Percentiles rank a stretch among this genome's conserved stretches.
Evolutionary conservation across 2,888 invertebrate genomes (phyloP).

Genomic region (Taphrorychus bicolor): DNA sequence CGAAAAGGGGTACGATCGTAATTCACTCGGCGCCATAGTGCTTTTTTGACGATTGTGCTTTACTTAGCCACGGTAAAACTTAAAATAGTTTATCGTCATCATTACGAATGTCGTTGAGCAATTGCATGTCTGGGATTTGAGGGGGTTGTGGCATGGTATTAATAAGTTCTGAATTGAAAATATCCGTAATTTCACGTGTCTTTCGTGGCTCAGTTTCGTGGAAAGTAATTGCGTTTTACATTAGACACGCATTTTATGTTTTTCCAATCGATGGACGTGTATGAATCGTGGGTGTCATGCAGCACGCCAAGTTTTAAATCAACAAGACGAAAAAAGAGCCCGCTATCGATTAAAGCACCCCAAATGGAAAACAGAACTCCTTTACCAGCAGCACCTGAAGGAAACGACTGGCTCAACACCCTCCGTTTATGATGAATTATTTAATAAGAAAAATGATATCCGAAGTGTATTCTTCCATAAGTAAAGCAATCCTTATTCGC

Average conservation of each 20-base stretch:
- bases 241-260: conserved; percentile 37
- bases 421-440: conserved; percentile 24
- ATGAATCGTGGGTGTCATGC: conserved; percentile 13
- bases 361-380: not conserved
- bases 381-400: not conserved
- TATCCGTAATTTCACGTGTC: conserved; percentile 41
- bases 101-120: not conserved
- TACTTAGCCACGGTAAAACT: not conserved
- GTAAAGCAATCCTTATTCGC: conserved; percentile 37
- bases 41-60: conserved; percentile 1
- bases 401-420: conserved; percentile 3
- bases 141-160: conserved; percentile 28
- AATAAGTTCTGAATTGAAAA: conserved; percentile 38
- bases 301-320: conserved; percentile 17
- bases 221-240: conserved; percentile 39
- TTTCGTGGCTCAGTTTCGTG: conserved; percentile 40
- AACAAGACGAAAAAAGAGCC: not conserved
- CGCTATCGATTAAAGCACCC: not conserved
- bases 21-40: not conserved
- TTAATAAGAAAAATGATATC: conserved; percentile 40
- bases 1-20: not conserved
- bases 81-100: not conserved
- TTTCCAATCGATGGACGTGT: conserved; percentile 33
- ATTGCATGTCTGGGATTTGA: conserved; percentile 24
- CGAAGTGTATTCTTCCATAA: conserved; percentile 36